Base-by-base conservation (phyloP, 2,797 vertebrate species). In the Pipistrellus pygmaeus region DNA sequence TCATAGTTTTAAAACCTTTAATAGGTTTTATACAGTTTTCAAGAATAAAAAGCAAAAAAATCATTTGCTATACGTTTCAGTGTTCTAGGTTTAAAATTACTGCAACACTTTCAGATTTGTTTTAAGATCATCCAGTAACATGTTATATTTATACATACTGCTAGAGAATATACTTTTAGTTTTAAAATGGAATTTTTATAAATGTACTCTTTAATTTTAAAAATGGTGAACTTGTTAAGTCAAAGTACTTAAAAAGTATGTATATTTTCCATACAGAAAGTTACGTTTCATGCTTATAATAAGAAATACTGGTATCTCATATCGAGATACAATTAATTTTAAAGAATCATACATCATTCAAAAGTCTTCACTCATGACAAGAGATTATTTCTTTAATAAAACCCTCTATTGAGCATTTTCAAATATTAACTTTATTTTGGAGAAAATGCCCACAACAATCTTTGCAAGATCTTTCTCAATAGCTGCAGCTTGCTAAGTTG, bases 141-240 rank as follows among this genome's bases (percentile, higher is more conserved):
- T 97, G 97, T 98, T 98, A 99, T 99, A 99, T 99, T 99, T 99
- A 99, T 99, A 99, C 98, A 99, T 99, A 99, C 98, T 98, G 96
- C 96, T 98, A 98, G 96, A 98, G 95, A 98, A 97, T 98, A 98
- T 98, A 98, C 97, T 98, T 99, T 99, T 98, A 98, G 98, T 99
- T 99, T 99, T 97, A 98, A 98, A 97, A 98, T 96, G 95, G 76
- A 98, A 98, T 98, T 98, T 98, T 99, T 98, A 98, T 98, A 99
- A 98, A 98, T 98, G 90, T 98, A 98, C 97, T 96, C 95, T 98
- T 98, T 98, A 98, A 96, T 98, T 99, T 99, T 98, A 98, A 98
- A 97, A 97, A 98, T 93, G 91, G 85, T 96, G 95, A 98, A 97
- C 96, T 98, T 96, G 97, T 98, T 98, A 98, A 98, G 97, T 98